A percentile compares a stretch with the other conserved stretches of the same genome.
phyloP scores from a whole-genome alignment of 2,797 vertebrate species.

The Caiman crocodilus region DNA sequence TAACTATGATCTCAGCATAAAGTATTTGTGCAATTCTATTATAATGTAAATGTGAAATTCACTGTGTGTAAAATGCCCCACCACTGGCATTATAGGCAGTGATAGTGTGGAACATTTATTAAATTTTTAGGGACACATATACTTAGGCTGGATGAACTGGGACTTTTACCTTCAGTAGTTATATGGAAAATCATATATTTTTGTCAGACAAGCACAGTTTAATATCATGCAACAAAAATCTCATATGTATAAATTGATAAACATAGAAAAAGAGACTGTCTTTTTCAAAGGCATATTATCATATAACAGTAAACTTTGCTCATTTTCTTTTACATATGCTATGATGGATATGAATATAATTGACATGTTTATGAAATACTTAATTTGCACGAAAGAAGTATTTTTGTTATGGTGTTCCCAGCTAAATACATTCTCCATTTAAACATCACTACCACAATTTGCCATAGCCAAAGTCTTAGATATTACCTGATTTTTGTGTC shows the following conservation, averaged over 20 bases:
- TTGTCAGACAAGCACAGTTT: conserved; percentile 14
- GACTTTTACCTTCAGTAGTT: not conserved
- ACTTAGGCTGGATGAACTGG: not conserved
- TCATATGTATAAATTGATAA: not conserved
- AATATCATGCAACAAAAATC: not conserved
- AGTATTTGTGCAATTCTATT: not conserved
- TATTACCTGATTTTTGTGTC: not conserved
- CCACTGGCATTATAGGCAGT: not conserved
- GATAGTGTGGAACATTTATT: not conserved
- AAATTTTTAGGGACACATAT: not conserved
- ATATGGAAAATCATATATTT: not conserved
- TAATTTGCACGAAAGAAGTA: not conserved
- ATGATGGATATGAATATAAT: not conserved
- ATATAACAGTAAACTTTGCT: not conserved
- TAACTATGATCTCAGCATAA: not conserved
- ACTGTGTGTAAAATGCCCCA: not conserved
- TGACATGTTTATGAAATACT: not conserved
- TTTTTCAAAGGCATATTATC: not conserved
- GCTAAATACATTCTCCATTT: not conserved
- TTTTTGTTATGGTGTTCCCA: not conserved
- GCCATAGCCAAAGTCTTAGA: not conserved
- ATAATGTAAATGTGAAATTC: not conserved
- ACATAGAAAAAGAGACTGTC: not conserved
- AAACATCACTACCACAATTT: not conserved
- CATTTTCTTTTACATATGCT: not conserved